These are phyloP conservation scores for Acanthosoma haemorrhoidale DNA, from an alignment of 2,888 invertebrate species.

Conservation along the genomic window DNA sequence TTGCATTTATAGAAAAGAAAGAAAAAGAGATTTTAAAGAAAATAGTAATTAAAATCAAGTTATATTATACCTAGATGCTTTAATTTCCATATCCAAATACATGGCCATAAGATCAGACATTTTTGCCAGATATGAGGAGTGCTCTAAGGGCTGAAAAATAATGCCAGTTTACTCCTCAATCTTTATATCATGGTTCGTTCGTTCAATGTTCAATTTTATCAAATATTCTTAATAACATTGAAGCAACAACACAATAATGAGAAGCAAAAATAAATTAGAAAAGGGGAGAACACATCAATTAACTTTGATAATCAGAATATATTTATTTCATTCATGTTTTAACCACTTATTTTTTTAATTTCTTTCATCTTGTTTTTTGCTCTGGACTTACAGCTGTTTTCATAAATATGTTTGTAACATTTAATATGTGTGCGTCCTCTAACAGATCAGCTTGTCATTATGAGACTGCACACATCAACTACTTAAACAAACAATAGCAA, in stretches of 20 bases:
- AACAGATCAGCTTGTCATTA: conserved; percentile 10
- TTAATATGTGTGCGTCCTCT: conserved; percentile 13
- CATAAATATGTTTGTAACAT: too few species aligned
- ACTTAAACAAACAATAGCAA: background rate
- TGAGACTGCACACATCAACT: conserved; percentile 18
- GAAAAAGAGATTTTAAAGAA: background rate
- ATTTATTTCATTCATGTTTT: background rate
- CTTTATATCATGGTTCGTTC: conserved; percentile 26
- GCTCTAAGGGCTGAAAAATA: conserved; percentile 45
- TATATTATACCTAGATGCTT: conserved; percentile 44
- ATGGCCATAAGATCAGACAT: conserved; percentile 49
- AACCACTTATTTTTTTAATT: background rate
- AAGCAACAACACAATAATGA: conserved; percentile 21
- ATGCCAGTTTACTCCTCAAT: conserved; percentile 30
- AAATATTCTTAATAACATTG: conserved; percentile 11
- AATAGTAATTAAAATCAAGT: conserved; percentile 5
- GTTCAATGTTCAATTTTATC: conserved; percentile 31
- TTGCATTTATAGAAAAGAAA: background rate
- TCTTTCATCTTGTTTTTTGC: background rate
- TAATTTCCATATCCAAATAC: conserved; percentile 49
- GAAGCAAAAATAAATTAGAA: conserved; percentile 14
- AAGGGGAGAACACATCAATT: background rate
- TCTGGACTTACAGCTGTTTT: background rate
- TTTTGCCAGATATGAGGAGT: conserved; percentile 46
- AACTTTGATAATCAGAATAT: background rate